These are phyloP conservation scores for Phalanger gymnotis DNA, from an alignment of 2,797 vertebrate species.

Conservation along the genomic window DNA sequence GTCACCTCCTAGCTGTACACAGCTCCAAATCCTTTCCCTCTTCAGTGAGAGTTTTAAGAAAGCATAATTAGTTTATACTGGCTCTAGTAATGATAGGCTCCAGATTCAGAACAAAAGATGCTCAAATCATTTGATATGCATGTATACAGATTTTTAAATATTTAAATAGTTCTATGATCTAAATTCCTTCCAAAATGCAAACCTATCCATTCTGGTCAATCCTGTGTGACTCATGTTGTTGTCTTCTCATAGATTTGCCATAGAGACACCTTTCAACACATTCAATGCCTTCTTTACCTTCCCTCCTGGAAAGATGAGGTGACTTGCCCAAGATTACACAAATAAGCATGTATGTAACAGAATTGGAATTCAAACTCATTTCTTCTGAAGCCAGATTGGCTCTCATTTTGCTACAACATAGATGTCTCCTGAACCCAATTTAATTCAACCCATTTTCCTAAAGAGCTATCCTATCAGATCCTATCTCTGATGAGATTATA, in stretches of 20 bases:
- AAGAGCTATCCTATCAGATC: not conserved
- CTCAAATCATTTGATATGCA: not conserved
- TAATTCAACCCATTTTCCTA: not conserved
- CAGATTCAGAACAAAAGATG: not conserved
- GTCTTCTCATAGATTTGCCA: not conserved
- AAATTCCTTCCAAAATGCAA: not conserved
- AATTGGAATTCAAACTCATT: not conserved
- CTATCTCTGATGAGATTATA: not conserved
- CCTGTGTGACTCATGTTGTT: not conserved
- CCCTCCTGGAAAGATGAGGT: not conserved
- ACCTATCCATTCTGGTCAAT: not conserved
- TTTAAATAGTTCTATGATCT: not conserved
- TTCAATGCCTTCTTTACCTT: not conserved
- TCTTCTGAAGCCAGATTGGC: not conserved
- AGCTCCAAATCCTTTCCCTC: not conserved
- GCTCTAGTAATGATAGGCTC: not conserved
- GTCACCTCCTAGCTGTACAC: not conserved
- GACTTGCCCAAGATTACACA: not conserved
- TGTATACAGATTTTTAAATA: not conserved
- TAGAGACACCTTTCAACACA: not conserved
- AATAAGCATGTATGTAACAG: not conserved
- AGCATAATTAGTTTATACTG: constrained; percentile 1
- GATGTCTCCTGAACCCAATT: not conserved
- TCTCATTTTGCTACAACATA: not conserved
- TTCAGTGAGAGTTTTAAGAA: not conserved